Evolutionary conservation across 2,113 vertebrate genomes (phyloP), one percentile per base, ranked within the genome.

Genomic region (Melanerpes formicivorus): DNA sequence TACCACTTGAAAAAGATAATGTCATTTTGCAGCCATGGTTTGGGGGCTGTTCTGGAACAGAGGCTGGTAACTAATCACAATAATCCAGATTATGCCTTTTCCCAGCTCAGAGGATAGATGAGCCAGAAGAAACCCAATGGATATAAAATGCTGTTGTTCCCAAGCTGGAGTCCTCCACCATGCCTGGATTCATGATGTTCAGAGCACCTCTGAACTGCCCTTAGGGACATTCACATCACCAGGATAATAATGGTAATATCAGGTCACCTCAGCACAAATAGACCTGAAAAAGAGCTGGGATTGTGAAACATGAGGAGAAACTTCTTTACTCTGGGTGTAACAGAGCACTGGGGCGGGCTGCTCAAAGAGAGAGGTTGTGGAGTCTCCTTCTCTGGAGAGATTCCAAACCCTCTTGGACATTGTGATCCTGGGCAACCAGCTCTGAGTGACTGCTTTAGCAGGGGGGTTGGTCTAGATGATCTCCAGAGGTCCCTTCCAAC

Each of bases 41-140:
- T 37, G 46, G 44, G n/a, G 60, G 13, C 21, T 48, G 6, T 6
- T 27, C 30, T 50, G 86, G 67, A 59, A 67, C 82, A 90, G 44
- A 56, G 63, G 29, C 6, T 69, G 63, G 19, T 42, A 29, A n/a
- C 12, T 10, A 5, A 14, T 62, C 44, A 7, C 9, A 15, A 32
- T 4, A 50, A 52, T 10, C 37, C 14, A 3, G 18, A 14, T 6
- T 4, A 0, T 2, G 1, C 23, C 18, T 77, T 69, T 40, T 19
- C 27, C 6, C 77, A n/a, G 22, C n/a, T 70, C 19, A 32, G 66
- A 21, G 30, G 18, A 10, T 22, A 50, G 79, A 65, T 1, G 67
- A 37, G 16, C 6, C 37, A 71, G 37, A 18, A 55, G 55, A 44
- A 84, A 48, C 40, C 52, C 54, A 67, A 12, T 8, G 64, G 72